Conservation (phyloP, 2,888 invertebrate species). For the Nemapogon koenigi region DNA sequence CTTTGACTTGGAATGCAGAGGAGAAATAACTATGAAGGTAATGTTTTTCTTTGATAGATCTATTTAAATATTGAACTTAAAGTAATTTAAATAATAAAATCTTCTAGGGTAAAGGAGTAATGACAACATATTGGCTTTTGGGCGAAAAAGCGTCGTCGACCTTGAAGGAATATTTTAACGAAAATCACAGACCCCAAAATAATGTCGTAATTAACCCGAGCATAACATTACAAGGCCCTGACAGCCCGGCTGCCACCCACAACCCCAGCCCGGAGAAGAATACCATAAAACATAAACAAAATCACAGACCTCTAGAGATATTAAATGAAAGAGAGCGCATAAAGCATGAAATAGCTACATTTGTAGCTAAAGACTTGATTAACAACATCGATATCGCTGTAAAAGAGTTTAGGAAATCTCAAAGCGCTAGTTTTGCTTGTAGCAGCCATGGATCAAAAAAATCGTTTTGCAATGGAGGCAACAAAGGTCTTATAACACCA, state of each 20-base stretch:
- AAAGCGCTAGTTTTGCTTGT: conserved; percentile 37
- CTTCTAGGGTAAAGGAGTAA: conserved; percentile 83
- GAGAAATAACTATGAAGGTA: conserved; percentile 93
- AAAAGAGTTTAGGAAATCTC: conserved; percentile 46
- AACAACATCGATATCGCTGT: conserved; percentile 52
- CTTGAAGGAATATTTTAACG: not conserved
- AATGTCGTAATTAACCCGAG: conserved; percentile 32
- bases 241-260: conserved; percentile 50
- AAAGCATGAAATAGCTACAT: conserved; percentile 53
- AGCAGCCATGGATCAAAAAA: conserved; percentile 18
- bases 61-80: conserved; percentile 1
- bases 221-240: conserved; percentile 56
- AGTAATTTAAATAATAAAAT: conserved; percentile 2
- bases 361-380: conserved; percentile 52
- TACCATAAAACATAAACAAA: conserved; percentile 18
- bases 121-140: conserved; percentile 87
- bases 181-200: conserved; percentile 1
- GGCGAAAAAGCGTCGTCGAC: conserved; percentile 66
- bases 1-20: conserved; percentile 83
- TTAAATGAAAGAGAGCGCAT: conserved; percentile 45
- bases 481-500: conserved; percentile 38
- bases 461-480: conserved; percentile 32
- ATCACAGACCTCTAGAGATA: conserved; percentile 32
- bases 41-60: not conserved
- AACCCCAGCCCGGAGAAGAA: conserved; percentile 42